Evolutionary conservation across 2,888 invertebrate genomes (phyloP), one percentile per base, ranked within the genome.

Genomic region (Octodonta nipae): DNA sequence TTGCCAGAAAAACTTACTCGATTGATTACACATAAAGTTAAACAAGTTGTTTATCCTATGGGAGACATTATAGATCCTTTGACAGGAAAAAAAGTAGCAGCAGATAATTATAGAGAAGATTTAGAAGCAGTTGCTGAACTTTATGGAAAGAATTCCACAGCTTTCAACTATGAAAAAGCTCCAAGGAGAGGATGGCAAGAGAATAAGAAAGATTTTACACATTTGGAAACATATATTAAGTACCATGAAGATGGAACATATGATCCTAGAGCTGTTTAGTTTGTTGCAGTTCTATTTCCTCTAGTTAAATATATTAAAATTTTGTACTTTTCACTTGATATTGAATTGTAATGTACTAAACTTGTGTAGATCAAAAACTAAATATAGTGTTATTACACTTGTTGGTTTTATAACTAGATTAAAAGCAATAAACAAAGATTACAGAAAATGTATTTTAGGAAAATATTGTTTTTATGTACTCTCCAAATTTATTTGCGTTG

Each of bases 1-100:
- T 57, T 88, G 29, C 76, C 80, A 2, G 62, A 75, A 35, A 81
- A 77, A 56, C 50, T 84, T 40, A 82, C 85, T 0, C 74, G 76
- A 37, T 60, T 84, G 2, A 78, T 89, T 6, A 79, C 82, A 5
- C 87, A 88, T 52, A 70, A 75, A 64, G 75, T 89, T 1, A 68
- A 80, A 50, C 74, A 86, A 55, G 71, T 88, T 4, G 70, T 89
- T 10, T 84, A 82, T 59, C 80, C 79, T 2, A 63, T 79, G 46
- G 89, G 89, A 45, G 85, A 89, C 61, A 65, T 86, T 30, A 81
- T 76, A n/a, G 86, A 87, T 61, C 89, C 89, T 2, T 64, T 89
- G 13, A 80, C 82, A 26, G 82, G 81, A 10, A 84, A 83, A 54
- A 79, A 80, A 59, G 76, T 81, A 24, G 75, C 80, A 1, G 76